Conservation (phyloP, 1,140 invertebrate species). For the Tenebrio molitor region DNA sequence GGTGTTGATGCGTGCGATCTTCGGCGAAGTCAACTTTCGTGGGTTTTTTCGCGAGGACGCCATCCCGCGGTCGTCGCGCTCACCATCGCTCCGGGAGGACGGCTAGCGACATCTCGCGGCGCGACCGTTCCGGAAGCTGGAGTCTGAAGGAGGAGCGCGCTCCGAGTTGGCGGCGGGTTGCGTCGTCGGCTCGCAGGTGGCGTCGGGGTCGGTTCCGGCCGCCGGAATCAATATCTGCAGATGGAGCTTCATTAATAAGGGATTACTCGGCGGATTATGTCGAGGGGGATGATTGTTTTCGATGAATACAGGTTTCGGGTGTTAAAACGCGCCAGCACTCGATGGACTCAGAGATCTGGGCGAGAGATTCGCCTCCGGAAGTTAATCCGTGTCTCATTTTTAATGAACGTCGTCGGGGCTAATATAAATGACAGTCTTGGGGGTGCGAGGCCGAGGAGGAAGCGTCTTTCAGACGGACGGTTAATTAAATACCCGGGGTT, state of each 20-base stretch:
- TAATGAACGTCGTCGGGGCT: slow-evolving; percentile 2
- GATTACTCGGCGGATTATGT: slow-evolving; percentile 14
- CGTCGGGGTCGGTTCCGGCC: background rate
- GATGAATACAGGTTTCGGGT: background rate
- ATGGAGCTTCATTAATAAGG: slow-evolving; percentile 15
- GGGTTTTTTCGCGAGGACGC: background rate
- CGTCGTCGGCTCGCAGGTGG: background rate
- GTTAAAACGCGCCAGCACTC: no score
- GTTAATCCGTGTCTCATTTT: slow-evolving; percentile 4
- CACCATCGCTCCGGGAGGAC: background rate
- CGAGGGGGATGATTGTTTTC: slow-evolving; percentile 20
- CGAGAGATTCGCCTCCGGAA: background rate
- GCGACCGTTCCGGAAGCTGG: background rate
- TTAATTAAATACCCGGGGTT: background rate
- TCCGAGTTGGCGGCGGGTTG: background rate
- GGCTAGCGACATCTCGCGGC: slow-evolving; percentile 17
- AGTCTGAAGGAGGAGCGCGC: background rate
- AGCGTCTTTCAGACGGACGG: background rate
- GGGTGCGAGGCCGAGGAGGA: background rate
- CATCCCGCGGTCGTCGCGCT: background rate
- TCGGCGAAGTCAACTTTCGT: background rate
- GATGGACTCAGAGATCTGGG: no score
- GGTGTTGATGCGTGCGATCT: background rate
- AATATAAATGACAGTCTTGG: background rate
- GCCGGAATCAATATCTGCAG: background rate